These are phyloP conservation scores for Lochmaea crataegi DNA, from an alignment of 2,888 invertebrate genomes.

Conservation along the genomic window DNA sequence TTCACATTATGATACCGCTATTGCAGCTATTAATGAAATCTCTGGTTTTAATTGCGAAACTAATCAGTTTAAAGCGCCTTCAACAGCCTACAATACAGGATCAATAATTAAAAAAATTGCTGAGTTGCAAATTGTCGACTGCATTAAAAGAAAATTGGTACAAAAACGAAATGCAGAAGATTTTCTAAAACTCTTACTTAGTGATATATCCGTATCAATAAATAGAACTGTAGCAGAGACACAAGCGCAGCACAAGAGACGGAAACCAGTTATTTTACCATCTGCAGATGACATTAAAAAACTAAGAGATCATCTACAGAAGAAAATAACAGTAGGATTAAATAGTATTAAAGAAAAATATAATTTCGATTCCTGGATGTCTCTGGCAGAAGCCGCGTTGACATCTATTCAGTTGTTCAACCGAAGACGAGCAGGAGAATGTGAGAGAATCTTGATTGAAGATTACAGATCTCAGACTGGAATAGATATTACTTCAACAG, in stretches of 20 bases:
- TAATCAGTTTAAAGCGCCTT: too few relatives aligned
- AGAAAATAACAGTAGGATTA: slow-evolving; percentile 1
- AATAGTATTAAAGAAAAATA: slow-evolving; percentile 8
- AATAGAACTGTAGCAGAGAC: slow-evolving; percentile 6
- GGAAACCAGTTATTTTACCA: slow-evolving; percentile 23
- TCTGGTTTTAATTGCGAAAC: too few relatives aligned
- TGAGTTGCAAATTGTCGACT: too few relatives aligned
- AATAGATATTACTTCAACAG: slow-evolving; percentile 15
- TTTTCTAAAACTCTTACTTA: slow-evolving; percentile 9
- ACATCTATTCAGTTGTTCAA: slow-evolving; percentile 36
- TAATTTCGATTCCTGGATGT: too few relatives aligned
- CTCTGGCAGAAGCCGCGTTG: slow-evolving; percentile 15
- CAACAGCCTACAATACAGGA: too few relatives aligned
- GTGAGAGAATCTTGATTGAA: slow-evolving; percentile 34
- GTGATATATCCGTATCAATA: too few relatives aligned
- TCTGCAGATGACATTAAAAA: slow-evolving; percentile 28
- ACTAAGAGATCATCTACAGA: slow-evolving; percentile 12
- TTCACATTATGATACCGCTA: too few relatives aligned
- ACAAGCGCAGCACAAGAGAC: slow-evolving; percentile 11
- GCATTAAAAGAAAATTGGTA: too few relatives aligned
- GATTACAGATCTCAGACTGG: slow-evolving; percentile 28
- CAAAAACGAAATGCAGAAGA: too few relatives aligned
- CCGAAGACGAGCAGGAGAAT: slow-evolving; percentile 33
- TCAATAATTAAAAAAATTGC: too few relatives aligned
- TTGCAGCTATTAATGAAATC: too few relatives aligned